A percentile compares a stretch with the other conserved stretches of the same genome.
Conservation (phyloP, 1,140 invertebrate species). For the Listronotus oregonensis region DNA sequence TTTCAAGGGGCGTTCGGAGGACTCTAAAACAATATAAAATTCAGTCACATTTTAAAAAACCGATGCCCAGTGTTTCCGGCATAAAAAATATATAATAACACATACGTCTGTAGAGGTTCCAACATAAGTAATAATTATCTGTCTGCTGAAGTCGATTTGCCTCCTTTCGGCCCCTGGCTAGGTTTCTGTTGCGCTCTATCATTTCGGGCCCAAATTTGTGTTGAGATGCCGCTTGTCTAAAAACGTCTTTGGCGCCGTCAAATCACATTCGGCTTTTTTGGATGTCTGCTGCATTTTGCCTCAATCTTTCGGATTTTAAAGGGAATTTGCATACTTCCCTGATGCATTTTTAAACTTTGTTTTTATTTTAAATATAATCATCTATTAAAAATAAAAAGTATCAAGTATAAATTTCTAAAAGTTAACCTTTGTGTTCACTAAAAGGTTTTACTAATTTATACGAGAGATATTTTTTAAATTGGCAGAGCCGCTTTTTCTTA, state of each 20-base stretch:
- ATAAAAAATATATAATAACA: conserved; percentile 52
- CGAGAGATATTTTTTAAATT: too few species aligned
- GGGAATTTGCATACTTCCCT: too few species aligned
- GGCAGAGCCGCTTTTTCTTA: too few species aligned
- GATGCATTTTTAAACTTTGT: too few species aligned
- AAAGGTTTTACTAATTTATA: too few species aligned
- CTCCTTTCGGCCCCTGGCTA: conserved; percentile 40
- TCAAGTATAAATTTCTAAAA: too few species aligned
- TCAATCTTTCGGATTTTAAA: too few species aligned
- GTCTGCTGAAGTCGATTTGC: conserved; percentile 42
- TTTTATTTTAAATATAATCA: too few species aligned
- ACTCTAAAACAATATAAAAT: conserved; percentile 32
- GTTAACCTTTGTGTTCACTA: too few species aligned
- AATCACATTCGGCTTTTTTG: conserved; percentile 21
- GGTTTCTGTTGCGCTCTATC: conserved; percentile 43
- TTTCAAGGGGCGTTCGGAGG: conserved; percentile 3
- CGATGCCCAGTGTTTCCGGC: conserved; percentile 47
- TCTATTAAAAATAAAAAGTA: too few species aligned
- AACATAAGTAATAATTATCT: conserved; percentile 50
- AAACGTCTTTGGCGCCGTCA: conserved; percentile 33
- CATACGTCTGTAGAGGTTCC: conserved; percentile 40
- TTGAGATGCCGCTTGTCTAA: conserved; percentile 20
- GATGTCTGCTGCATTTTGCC: conserved; percentile 1
- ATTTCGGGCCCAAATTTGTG: conserved; percentile 41
- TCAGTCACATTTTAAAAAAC: conserved; percentile 39